These are phyloP conservation scores for Pteropus alecto DNA, from an alignment of 2,113 vertebrate genomes.

Conservation along the genomic window DNA sequence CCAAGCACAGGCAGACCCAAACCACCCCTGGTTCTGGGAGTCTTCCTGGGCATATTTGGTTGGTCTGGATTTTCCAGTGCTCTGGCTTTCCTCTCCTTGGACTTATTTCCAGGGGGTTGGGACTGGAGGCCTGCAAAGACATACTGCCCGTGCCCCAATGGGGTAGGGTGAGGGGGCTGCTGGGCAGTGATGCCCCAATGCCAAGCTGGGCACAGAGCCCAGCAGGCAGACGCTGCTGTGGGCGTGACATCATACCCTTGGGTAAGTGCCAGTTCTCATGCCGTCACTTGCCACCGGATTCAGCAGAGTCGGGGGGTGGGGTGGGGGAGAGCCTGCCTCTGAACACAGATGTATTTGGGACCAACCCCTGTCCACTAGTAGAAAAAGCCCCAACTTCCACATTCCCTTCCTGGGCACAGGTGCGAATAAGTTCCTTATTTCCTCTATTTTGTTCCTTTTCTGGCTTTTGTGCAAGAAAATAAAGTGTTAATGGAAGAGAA, in stretches of 20 bases:
- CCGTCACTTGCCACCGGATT: conserved; percentile 45
- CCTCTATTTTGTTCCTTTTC: neutral
- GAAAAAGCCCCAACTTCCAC: conserved; percentile 27
- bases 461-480: conserved; percentile 25
- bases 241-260: conserved; percentile 74
- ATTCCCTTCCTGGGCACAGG: neutral
- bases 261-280: conserved; percentile 70
- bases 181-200: conserved; percentile 37
- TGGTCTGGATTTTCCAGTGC: neutral
- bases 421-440: neutral
- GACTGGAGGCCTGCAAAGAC: neutral
- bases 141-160: neutral
- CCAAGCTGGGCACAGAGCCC: conserved; percentile 64
- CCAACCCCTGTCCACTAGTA: neutral
- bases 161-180: conserved; percentile 31
- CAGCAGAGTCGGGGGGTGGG: neutral
- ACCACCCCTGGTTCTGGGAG: neutral
- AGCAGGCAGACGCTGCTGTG: conserved; percentile 37
- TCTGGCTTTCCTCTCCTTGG: neutral
- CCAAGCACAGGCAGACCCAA: neutral
- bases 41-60: neutral
- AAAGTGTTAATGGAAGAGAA: neutral
- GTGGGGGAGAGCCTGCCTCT: neutral
- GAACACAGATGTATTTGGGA: neutral
- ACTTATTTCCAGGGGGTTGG: neutral